Evolutionary conservation across 2,113 vertebrate genomes (phyloP), one percentile per base, ranked within the genome.

Genomic region (Mugil cephalus): DNA sequence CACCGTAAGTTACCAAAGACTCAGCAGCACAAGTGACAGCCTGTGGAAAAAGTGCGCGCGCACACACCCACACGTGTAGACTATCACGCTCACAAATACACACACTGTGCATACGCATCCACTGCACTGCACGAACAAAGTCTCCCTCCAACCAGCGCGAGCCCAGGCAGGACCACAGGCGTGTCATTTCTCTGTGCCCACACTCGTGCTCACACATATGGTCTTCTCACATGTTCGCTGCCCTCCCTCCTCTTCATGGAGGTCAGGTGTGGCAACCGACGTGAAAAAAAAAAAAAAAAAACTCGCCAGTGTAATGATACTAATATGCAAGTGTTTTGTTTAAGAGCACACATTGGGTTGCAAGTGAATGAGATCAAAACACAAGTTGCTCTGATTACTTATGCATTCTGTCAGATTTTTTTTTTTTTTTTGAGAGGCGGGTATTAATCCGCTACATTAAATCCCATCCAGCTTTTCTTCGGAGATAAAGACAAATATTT

Each of bases 121-220:
- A 74, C 8, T 79, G 79, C 19, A 79, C 73, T 69, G n/a, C 68
- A 77, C 74, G 71, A 84, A 81, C 72, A 79, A 68, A 84, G 82
- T 83, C 77, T 43, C 69, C 84, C 82, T 90, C 85, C 82, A 83
- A 90, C 84, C 18, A 56, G 56, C 77, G 84, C 65, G 58, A 70
- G 70, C 81, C 59, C 73, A 58, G 74, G 66, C 74, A 74, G 71
- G 65, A 91, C 88, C 80, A 86, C 79, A 83, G 77, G 79, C 79
- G 35, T 69, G 85, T 88, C 48, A 74, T 69, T 80, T 66, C 84
- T 81, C 64, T 15, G 77, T 88, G 86, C 83, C 84, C 86, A 89
- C 83, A 73, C 88, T 88, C 80, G 1, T 54, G 78, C 82, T 84
- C 80, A 88, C 84, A 88, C 87, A 86, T 90, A 87, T 87, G 87